A percentile compares a stretch with the other conserved stretches of the same genome.
These are phyloP conservation scores for Drosophila lacteicornis DNA, from an alignment of 1,140 invertebrate genomes.

Conservation along the genomic window DNA sequence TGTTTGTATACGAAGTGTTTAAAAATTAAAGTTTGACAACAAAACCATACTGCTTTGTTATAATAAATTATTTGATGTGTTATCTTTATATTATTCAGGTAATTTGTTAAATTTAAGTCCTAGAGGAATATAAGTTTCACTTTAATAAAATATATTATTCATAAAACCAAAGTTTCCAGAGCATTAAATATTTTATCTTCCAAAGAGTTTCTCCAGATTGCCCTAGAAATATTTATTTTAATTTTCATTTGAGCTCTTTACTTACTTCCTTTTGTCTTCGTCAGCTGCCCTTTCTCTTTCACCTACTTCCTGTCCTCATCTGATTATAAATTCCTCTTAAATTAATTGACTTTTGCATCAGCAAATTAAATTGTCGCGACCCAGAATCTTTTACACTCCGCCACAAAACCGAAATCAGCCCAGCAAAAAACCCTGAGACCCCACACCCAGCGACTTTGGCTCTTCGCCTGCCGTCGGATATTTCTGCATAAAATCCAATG, in stretches of 20 bases:
- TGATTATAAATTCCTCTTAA: constrained; percentile 44
- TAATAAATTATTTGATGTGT: background rate
- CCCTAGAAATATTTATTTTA: background rate
- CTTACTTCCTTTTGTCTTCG: constrained; percentile 10
- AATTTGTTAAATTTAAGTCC: background rate
- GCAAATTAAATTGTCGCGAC: constrained; percentile 49
- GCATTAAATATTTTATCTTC: background rate
- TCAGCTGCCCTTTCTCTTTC: background rate
- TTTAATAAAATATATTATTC: background rate
- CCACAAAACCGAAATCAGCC: constrained; percentile 32
- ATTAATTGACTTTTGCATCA: constrained; percentile 52
- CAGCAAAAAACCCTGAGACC: constrained; percentile 1
- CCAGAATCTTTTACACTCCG: constrained; percentile 41
- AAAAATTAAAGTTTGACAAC: background rate
- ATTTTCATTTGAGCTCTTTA: background rate
- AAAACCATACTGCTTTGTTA: background rate
- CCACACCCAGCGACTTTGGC: constrained; percentile 3
- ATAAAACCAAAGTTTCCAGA: background rate
- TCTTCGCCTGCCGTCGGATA: constrained; percentile 24
- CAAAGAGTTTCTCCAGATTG: background rate
- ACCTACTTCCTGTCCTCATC: constrained; percentile 17
- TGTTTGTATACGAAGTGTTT: background rate
- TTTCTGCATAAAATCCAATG: constrained; percentile 45
- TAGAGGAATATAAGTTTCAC: background rate
- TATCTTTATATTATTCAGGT: too few species aligned